Evolutionary conservation across 2,113 vertebrate species (phyloP).

Genomic region (Phoxinus phoxinus): DNA sequence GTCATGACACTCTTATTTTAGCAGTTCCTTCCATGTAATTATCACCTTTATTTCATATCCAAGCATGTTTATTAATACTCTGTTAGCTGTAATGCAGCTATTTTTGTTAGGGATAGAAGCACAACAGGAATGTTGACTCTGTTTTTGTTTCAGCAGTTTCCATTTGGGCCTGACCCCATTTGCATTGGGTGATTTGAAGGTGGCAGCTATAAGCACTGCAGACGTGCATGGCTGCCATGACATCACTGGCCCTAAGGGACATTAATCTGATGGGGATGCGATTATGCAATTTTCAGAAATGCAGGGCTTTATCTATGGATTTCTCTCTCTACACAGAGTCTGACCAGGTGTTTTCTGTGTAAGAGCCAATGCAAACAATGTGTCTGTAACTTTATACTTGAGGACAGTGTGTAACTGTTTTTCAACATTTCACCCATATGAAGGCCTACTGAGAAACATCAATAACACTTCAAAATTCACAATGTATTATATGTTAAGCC

Average conservation of each 20-base stretch:
- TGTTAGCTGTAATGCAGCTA: slow-evolving; percentile 6
- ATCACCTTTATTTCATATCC: not conserved
- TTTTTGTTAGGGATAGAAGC: not conserved
- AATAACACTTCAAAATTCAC: not conserved
- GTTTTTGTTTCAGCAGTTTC: not conserved
- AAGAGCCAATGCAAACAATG: slow-evolving; percentile 55
- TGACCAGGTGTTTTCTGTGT: slow-evolving; percentile 57
- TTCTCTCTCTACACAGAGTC: slow-evolving; percentile 53
- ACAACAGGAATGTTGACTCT: not conserved
- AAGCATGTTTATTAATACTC: not conserved
- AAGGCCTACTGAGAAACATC: not conserved
- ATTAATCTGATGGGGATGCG: slow-evolving; percentile 72
- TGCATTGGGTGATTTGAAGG: slow-evolving; percentile 35
- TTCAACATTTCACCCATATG: not conserved
- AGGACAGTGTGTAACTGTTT: not conserved
- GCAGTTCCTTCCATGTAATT: not conserved
- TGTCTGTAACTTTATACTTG: slow-evolving; percentile 25
- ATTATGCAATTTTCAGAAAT: slow-evolving; percentile 78
- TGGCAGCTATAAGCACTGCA: slow-evolving; percentile 49
- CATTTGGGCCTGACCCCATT: slow-evolving; percentile 6
- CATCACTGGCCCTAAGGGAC: slow-evolving; percentile 69
- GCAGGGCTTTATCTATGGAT: slow-evolving; percentile 69
- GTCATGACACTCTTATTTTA: not conserved
- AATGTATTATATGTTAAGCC: not conserved
- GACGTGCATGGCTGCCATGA: slow-evolving; percentile 60